Evolutionary conservation across 2,113 vertebrate species (phyloP).

Genomic region (Antidorcas marsupialis): DNA sequence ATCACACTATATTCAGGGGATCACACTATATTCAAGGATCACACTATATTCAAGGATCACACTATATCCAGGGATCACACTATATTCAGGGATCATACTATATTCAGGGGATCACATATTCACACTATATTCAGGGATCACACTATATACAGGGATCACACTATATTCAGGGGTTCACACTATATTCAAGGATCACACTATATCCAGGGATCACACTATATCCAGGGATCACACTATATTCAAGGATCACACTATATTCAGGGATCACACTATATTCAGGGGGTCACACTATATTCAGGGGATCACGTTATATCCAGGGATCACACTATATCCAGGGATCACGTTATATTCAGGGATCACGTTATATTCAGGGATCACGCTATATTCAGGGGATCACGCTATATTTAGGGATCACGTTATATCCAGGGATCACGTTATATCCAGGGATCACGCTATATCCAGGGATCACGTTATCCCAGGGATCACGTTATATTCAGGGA

Average conservation of each 20-base stretch:
- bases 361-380: no score
- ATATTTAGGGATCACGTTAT: no score
- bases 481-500: neutral
- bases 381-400: no score
- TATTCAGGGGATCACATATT: no score
- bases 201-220: neutral
- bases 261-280: no score
- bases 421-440: no score
- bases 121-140: neutral
- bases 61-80: neutral
- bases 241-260: no score
- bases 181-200: neutral
- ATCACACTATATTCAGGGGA: neutral
- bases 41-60: neutral
- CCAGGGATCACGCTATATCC: neutral
- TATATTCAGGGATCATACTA: no score
- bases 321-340: no score
- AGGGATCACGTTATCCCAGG: neutral
- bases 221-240: neutral
- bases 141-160: neutral
- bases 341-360: no score
- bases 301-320: no score
- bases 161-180: neutral
- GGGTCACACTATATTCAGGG: no score
- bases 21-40: neutral